These are phyloP conservation scores for Diorhabda sublineata DNA, from an alignment of 1,140 invertebrate species.

Conservation along the genomic window DNA sequence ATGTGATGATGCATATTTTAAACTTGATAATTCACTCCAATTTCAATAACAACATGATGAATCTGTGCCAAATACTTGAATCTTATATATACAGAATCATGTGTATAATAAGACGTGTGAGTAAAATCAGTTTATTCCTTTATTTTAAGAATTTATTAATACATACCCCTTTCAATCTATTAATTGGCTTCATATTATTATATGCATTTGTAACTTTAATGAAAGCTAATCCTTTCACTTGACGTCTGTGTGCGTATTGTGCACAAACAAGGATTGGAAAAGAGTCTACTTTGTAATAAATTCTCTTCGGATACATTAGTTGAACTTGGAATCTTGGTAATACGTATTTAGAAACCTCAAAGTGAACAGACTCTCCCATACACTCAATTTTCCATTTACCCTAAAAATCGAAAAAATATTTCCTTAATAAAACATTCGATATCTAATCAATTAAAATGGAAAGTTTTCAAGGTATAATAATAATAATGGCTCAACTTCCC, in stretches of 20 bases:
- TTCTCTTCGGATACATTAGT: constrained; percentile 56
- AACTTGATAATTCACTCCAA: not conserved
- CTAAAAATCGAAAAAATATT: constrained; percentile 38
- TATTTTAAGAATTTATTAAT: not conserved
- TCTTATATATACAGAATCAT: too few species aligned
- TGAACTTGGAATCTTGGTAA: constrained; percentile 64
- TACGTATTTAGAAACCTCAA: constrained; percentile 60
- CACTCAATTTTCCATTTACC: constrained; percentile 57
- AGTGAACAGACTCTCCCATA: constrained; percentile 49
- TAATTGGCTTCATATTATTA: constrained; percentile 27
- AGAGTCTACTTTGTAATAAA: constrained; percentile 52
- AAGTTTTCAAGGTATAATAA: too few species aligned
- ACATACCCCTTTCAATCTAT: constrained; percentile 34
- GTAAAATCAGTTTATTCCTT: too few species aligned
- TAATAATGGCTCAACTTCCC: too few species aligned
- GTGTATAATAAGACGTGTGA: too few species aligned
- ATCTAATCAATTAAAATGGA: too few species aligned
- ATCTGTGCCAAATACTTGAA: too few species aligned
- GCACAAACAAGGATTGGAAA: constrained; percentile 58
- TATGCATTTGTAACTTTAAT: constrained; percentile 45
- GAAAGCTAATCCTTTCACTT: constrained; percentile 55
- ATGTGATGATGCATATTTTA: not conserved
- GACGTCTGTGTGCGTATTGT: constrained; percentile 65
- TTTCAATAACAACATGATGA: too few species aligned
- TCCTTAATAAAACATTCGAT: too few species aligned